Evolutionary conservation across 2,888 invertebrate genomes (phyloP), one percentile per base, ranked within the genome.

Genomic region (Gymnocheta viridis): DNA sequence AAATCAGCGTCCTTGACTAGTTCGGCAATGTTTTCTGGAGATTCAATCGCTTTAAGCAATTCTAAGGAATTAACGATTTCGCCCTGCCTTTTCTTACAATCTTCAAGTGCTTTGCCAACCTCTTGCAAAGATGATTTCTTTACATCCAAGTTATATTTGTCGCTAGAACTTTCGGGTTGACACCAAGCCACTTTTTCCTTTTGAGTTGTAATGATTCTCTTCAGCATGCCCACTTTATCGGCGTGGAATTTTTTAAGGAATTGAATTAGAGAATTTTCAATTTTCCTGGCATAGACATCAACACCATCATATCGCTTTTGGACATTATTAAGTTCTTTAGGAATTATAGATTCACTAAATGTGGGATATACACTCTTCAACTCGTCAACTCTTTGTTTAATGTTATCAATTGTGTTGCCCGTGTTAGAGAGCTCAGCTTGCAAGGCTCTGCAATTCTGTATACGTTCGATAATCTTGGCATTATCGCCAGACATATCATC

Each of bases 141-240:
- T 0, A 98, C 97, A 93, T 98, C 97, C 32, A 98, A 93, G 89
- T 97, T 98, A 90, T 98, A 98, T 90, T 96, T 96, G 89, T 98
- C 98, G 88, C 97, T 97, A 38, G 95, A 95, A 1, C 96, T 94
- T 89, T 98, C 98, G 0, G 97, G 97, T 88, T 95, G 94, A 90
- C 98, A 98, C 98, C 98, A 98, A 14, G 95, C 93, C 0, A 97
- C 95, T 91, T 98, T 98, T 89, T 98, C 98, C 85, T 96, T 95
- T 86, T 96, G 95, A 1, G 96, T 95, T 67, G 94, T 93, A 10
- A 98, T 94, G 89, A 96, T 95, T 87, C 97, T 94, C 88, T 96
- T 96, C 44, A 98, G 93, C 89, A 96, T 96, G 60, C 94, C 95
- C 77, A 96, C 94, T 89, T 97, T 97, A 86, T 98, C 98, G 60